phyloP scores from a whole-genome alignment of 1,140 invertebrate species.

The Nixonia krombeini region DNA sequence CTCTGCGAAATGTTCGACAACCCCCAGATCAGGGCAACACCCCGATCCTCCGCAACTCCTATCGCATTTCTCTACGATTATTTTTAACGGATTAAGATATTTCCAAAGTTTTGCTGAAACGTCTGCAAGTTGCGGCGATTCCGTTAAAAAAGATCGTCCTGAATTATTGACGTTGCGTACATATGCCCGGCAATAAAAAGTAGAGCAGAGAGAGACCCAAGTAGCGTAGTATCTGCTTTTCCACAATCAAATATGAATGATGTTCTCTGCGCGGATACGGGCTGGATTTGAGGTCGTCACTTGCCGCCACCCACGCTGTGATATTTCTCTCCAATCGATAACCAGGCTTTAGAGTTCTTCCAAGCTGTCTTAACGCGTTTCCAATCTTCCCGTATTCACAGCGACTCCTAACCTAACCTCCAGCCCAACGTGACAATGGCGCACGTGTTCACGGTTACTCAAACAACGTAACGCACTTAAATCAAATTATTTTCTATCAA shows the following conservation, averaged over 20 bases:
- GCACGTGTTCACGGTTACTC: no score
- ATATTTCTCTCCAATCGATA: conserved; percentile 33
- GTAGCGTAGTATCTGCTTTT: conserved; percentile 44
- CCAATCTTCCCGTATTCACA: no score
- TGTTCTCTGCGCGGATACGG: conserved; percentile 46
- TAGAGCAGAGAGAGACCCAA: conserved; percentile 35
- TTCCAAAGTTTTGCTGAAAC: no score
- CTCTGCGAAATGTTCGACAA: neutral
- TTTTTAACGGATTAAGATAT: no score
- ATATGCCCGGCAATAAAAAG: conserved; percentile 38
- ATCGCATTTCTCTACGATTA: no score
- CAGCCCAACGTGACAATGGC: no score
- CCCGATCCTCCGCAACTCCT: no score
- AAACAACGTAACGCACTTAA: no score
- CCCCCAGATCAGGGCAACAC: neutral
- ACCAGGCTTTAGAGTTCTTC: conserved; percentile 25
- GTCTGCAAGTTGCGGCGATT: no score
- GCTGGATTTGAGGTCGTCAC: conserved; percentile 49
- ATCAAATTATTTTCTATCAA: no score
- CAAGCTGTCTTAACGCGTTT: neutral
- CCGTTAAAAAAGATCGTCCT: neutral
- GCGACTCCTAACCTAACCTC: neutral
- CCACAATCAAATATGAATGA: conserved; percentile 55
- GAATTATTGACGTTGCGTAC: conserved; percentile 34
- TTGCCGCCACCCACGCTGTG: conserved; percentile 29